Conservation (phyloP, 2,888 invertebrate genomes). For the Trachelus stipa region DNA sequence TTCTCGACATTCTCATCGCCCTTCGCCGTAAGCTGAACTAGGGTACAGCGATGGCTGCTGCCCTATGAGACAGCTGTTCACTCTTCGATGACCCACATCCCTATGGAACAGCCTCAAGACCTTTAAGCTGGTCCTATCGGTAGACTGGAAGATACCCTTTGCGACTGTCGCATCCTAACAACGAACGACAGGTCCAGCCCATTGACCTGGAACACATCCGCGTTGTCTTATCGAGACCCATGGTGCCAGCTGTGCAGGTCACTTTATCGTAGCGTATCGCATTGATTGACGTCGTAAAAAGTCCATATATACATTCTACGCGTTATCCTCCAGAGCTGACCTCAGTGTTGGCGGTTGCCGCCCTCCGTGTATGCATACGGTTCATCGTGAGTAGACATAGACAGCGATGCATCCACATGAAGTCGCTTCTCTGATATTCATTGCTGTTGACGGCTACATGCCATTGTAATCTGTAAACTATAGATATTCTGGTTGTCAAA, state of each 20-base stretch:
- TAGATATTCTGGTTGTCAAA: neutral
- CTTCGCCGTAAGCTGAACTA: neutral
- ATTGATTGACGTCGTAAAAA: neutral
- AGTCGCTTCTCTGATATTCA: neutral
- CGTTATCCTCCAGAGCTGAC: slow-evolving; percentile 18
- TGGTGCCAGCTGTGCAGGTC: neutral
- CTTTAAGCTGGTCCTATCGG: neutral
- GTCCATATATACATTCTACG: neutral
- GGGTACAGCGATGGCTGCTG: neutral
- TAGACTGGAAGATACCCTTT: neutral
- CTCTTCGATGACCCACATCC: no score
- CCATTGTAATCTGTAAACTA: neutral
- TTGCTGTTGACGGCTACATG: neutral
- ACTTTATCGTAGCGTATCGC: neutral
- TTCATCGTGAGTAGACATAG: neutral
- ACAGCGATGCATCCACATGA: neutral
- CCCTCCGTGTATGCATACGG: neutral
- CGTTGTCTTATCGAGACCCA: neutral
- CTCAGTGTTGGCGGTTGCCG: neutral
- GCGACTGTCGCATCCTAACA: neutral
- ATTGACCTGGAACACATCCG: neutral
- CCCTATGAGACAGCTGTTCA: neutral
- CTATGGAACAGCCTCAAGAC: no score
- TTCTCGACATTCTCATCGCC: neutral
- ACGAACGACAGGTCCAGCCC: neutral